Percentiles rank a stretch among this genome's conserved stretches.
These are phyloP conservation scores for Synanceia verrucosa DNA, from an alignment of 2,797 vertebrate species.

Conservation along the genomic window DNA sequence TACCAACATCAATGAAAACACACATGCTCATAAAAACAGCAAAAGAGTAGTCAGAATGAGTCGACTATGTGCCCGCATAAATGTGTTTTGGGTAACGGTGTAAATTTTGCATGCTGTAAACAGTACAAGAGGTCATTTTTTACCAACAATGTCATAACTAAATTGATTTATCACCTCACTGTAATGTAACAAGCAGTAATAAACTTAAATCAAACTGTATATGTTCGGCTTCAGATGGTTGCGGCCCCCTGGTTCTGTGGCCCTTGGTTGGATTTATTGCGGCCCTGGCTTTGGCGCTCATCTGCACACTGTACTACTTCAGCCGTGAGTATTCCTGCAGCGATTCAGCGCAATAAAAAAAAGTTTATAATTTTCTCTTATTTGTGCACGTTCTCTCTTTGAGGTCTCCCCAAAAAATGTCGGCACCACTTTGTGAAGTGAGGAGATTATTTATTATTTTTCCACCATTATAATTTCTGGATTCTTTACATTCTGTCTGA, in stretches of 20 bases:
- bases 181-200: not conserved
- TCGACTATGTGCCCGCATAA: too few relatives aligned
- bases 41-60: too few relatives aligned
- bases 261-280: slow-evolving; percentile 55
- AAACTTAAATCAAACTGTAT: not conserved
- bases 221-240: slow-evolving; percentile 42
- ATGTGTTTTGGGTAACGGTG: not conserved
- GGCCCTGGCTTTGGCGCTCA: slow-evolving; percentile 51
- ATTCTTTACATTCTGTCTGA: not conserved
- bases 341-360: fast-evolving
- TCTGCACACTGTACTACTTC: slow-evolving; percentile 76
- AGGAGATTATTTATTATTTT: slow-evolving; percentile 38
- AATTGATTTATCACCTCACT: not conserved
- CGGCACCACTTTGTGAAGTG: slow-evolving; percentile 77
- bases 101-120: not conserved
- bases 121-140: not conserved
- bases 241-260: slow-evolving; percentile 65
- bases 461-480: fast-evolving
- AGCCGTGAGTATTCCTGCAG: slow-evolving; percentile 73
- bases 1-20: too few relatives aligned
- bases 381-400: not conserved
- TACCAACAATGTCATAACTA: not conserved
- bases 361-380: slow-evolving; percentile 6
- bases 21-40: too few relatives aligned
- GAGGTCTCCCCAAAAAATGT: slow-evolving; percentile 83